Evolutionary conservation across 2,888 invertebrate species (phyloP), one percentile per base, ranked within the genome.

Genomic region (Cistogaster globosa): DNA sequence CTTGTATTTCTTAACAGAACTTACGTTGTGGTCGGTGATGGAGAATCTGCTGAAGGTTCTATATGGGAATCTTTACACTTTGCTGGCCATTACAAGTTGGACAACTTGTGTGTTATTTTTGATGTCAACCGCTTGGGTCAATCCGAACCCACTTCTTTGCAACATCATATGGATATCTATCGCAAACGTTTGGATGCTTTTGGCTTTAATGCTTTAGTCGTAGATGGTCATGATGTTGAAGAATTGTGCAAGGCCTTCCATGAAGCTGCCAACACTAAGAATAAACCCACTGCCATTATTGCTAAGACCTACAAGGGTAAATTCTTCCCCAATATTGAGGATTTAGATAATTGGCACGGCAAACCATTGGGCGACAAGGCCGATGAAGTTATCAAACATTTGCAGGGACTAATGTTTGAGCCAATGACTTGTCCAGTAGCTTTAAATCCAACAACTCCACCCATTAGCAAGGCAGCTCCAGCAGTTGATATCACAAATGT

Each of bases 1-100:
- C 32, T 32, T 32, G 0, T 45, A 1, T 53, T 20, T 20, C n/a
- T 20, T n/a, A 26, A 60, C 42, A 97, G 99, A 89, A 98, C 98
- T 3, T 99, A 96, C 93, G 98, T 98, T 90, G 91, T 99, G 88
- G 95, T 99, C 82, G 99, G 99, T 14, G 99, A 99, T 93, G 99
- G 99, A 8, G 99, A 99, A 93, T 97, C 98, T 76, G 98, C 99
- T 0, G 99, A 99, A 94, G 99, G 99, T 81, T 98, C 98, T 63
- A 95, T 99, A 87, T 99, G 99, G 99, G 99, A 99, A 93, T 98
- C 98, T 0, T 94, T 99, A 85, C 96, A 98, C 90, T 99, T 99
- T 93, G 97, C 98, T 65, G 96, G 97, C 84, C 95, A 97, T 93
- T 99, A 99, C 94, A 96, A 98, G 87, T 94, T 99, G 71, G 98